A percentile compares a stretch with the other conserved stretches of the same genome.
These are phyloP conservation scores for Epinotia bilunana DNA, from an alignment of 2,888 invertebrate species.

Conservation along the genomic window DNA sequence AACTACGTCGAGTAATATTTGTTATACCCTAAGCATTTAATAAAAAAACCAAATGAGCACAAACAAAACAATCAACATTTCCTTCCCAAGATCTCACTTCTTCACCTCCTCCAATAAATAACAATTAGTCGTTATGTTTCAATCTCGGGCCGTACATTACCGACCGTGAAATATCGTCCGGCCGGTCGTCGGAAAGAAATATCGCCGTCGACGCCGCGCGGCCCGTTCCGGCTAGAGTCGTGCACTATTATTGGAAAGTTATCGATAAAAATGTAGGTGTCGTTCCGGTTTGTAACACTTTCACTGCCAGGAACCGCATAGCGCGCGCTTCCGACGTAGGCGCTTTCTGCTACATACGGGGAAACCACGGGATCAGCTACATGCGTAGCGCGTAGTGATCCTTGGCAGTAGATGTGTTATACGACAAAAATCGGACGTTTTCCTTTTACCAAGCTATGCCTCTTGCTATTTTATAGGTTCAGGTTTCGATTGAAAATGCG, in stretches of 20 bases:
- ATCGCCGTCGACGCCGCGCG: constrained; percentile 68
- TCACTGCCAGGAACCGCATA: too few species aligned
- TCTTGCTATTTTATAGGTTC: too few species aligned
- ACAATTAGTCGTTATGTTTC: constrained; percentile 73
- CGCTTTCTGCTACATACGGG: too few species aligned
- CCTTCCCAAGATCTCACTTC: constrained; percentile 19
- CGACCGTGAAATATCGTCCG: constrained; percentile 62
- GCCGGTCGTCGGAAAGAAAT: constrained; percentile 73
- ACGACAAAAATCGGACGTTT: too few species aligned
- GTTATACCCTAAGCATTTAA: neutral
- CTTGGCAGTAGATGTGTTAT: too few species aligned
- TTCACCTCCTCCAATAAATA: constrained; percentile 62
- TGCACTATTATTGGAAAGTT: constrained; percentile 30
- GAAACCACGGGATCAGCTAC: too few species aligned
- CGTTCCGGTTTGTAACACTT: neutral
- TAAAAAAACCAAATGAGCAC: neutral
- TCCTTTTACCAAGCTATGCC: too few species aligned
- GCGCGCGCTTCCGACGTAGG: too few species aligned
- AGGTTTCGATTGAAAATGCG: too few species aligned
- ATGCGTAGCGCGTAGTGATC: too few species aligned
- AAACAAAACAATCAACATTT: constrained; percentile 21
- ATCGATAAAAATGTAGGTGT: constrained; percentile 26
- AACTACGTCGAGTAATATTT: neutral
- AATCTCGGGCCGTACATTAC: constrained; percentile 64
- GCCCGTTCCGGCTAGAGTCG: constrained; percentile 63